Base-by-base conservation (phyloP, 2,797 vertebrate species). In the Glossophaga mutica region DNA sequence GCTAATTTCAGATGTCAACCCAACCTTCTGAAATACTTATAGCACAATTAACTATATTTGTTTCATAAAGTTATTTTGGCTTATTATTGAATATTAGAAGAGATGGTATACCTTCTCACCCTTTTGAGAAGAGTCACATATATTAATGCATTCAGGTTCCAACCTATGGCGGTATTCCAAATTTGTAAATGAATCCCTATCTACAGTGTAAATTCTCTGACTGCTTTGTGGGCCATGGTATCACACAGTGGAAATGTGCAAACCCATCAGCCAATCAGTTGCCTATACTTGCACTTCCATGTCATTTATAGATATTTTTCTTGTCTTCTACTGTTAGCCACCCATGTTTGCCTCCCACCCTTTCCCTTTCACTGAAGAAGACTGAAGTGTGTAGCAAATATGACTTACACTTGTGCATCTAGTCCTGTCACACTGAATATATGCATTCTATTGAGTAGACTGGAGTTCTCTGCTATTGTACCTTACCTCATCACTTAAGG, bases 181-280 rank as follows among this genome's bases (percentile, higher is more conserved):
- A 89, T 87, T 91, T 90, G n/a, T 93, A 81, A 95, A 86, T 91
- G 46, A 91, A 84, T 44, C 74, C 62, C 89, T 84, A 73, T 82
- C 21, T 57, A 67, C 19, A 34, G 37, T 73, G 48, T 89, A 70
- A 90, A 52, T 96, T 90, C 70, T 83, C 79, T 81, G 32, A 62
- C 50, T 84, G 48, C 44, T 89, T 91, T 90, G 65, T 68, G 44
- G 48, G 21, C 90, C 52, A 88, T 88, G 92, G 82, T n/a, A 52
- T 97, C 87, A 93, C 68, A 59, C 1, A 14, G 59, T 71, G 87
- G 87, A 96, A 90, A 91, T 73, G 32, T 34, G 26, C 39, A 95
- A 88, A 91, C 48, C 18, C 85, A 73, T 94, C 42, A 42, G 46
- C 32, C 50, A 24, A 6, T 85, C 73, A 73, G 50, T 81, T 73